Evolutionary conservation across 23 tunicate genomes (phyloP).

Genomic region (Pegea sp.): DNA sequence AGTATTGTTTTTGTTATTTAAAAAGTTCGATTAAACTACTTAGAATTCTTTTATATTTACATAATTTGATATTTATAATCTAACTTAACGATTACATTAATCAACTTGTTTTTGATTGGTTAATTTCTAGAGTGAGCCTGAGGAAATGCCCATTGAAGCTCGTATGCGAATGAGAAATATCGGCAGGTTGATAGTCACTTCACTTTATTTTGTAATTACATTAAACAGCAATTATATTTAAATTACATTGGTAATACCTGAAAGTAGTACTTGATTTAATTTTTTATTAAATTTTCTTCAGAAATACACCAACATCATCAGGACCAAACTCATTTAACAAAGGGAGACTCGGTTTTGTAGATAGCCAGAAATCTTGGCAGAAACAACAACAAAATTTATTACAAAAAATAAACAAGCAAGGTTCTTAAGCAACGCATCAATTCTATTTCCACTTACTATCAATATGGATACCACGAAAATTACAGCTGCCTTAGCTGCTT

Average conservation of each 20-base stretch:
- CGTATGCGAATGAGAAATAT: constrained; percentile 88
- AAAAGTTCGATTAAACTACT: too few relatives aligned
- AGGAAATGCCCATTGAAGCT: constrained; percentile 89
- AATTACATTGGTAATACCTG: neutral
- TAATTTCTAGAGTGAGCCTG: too few relatives aligned
- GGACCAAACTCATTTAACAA: constrained; percentile 95
- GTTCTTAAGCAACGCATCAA: too few relatives aligned
- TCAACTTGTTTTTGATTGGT: too few relatives aligned
- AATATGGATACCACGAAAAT: too few relatives aligned
- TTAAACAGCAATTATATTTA: neutral
- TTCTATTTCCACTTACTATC: too few relatives aligned
- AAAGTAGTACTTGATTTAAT: neutral
- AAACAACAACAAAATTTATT: too few relatives aligned
- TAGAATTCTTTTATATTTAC: too few relatives aligned
- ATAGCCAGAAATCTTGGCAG: constrained; percentile 58
- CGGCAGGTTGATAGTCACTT: constrained; percentile 70
- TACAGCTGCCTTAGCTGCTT: neutral
- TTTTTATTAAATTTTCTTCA: constrained; percentile 3
- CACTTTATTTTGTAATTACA: neutral
- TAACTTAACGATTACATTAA: too few relatives aligned
- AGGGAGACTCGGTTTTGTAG: constrained; percentile 73
- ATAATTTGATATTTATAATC: too few relatives aligned
- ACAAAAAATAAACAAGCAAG: too few relatives aligned
- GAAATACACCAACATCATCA: constrained; percentile 85
- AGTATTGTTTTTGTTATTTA: too few relatives aligned